Percentiles rank a stretch among this genome's conserved stretches.
Conservation (phyloP, 2,797 vertebrate genomes). For the Syngnathus rostellatus region DNA sequence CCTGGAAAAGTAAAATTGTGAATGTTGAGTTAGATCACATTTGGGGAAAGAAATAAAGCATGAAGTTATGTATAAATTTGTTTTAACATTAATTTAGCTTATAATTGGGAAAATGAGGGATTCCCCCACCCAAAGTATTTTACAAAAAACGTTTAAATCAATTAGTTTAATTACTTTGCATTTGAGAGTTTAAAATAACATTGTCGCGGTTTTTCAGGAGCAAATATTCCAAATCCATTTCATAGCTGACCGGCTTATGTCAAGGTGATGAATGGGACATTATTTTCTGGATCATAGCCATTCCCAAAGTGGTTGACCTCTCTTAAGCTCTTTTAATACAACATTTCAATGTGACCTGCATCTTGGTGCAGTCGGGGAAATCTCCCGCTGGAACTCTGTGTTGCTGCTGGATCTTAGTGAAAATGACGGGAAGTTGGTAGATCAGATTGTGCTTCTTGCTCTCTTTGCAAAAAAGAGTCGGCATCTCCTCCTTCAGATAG, state of each 20-base stretch:
- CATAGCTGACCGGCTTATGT: constrained; percentile 4
- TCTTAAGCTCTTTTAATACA: constrained; percentile 1
- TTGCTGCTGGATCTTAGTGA: constrained; percentile 80
- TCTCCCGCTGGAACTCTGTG: constrained; percentile 82
- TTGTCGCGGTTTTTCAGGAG: neutral
- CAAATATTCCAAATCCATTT: constrained; percentile 7
- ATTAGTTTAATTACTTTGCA: too few species aligned
- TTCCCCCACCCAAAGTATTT: neutral
- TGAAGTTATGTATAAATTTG: neutral
- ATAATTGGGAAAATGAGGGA: neutral
- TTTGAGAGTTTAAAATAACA: too few species aligned
- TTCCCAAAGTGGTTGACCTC: neutral
- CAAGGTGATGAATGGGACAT: neutral
- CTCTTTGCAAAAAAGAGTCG: constrained; percentile 79
- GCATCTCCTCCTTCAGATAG: constrained; percentile 85
- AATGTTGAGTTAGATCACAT: neutral
- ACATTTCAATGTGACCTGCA: constrained; percentile 71
- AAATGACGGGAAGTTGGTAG: constrained; percentile 78
- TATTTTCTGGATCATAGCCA: neutral
- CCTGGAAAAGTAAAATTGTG: constrained; percentile 57
- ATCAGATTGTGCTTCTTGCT: constrained; percentile 84
- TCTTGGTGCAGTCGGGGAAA: constrained; percentile 83
- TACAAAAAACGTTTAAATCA: neutral
- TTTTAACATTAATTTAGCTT: neutral
- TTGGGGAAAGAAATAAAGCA: neutral